A percentile compares a stretch with the other conserved stretches of the same genome.
Evolutionary conservation across 2,113 vertebrate species (phyloP).

Genomic region (Tyto alba): DNA sequence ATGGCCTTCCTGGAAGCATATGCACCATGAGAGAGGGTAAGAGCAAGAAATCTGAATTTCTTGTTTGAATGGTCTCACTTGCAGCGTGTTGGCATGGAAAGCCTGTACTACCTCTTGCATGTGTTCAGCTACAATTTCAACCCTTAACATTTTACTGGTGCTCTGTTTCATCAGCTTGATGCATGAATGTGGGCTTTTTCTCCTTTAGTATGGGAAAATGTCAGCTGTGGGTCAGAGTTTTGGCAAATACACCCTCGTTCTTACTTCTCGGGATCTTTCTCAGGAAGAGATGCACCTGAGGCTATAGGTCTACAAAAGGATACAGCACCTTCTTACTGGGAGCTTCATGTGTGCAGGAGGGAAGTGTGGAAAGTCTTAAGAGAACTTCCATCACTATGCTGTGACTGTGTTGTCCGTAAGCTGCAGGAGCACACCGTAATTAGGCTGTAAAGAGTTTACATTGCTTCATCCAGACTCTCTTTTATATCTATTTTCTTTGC

Average conservation of each 20-base stretch:
- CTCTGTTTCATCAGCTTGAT: neutral
- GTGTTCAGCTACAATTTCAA: neutral
- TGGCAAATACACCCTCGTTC: neutral
- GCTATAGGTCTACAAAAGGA: neutral
- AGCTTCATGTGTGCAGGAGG: neutral
- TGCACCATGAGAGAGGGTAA: neutral
- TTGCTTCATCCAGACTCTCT: neutral
- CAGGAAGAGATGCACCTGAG: neutral
- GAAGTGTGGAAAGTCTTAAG: neutral
- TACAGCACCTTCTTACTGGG: neutral
- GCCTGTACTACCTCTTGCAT: neutral
- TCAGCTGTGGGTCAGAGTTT: neutral
- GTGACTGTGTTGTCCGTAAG: neutral
- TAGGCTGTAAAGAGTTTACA: neutral
- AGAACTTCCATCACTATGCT: neutral
- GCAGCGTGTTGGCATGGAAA: neutral
- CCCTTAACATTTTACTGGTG: neutral
- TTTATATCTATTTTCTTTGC: slow-evolving; percentile 43
- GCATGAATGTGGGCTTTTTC: neutral
- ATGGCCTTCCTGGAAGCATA: neutral
- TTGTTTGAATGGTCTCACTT: neutral
- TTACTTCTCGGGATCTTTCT: neutral
- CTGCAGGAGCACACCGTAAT: neutral
- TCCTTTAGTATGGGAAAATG: neutral
- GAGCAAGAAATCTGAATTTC: neutral